Evolutionary conservation across 64 coral and sea anemone genomes (phyloP), one percentile per base, ranked within the genome.

Genomic region (Pocillopora damicornis): DNA sequence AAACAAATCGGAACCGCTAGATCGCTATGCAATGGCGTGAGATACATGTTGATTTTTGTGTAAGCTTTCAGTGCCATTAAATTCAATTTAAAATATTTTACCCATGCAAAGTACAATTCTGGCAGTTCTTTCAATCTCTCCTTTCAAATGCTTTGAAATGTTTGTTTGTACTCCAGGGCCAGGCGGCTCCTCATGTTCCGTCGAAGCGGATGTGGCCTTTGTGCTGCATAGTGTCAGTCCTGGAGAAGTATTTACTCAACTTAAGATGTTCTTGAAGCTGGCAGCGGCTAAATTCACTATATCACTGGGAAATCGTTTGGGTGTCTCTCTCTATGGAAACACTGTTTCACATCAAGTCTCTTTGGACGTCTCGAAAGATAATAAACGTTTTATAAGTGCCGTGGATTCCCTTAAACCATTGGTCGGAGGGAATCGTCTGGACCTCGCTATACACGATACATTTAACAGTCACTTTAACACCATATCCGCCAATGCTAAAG

Each of bases 351-450:
- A 75, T 75, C 26, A 35, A 16, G 36, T 37, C 10, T 13, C 73
- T 75, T 75, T 75, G 35, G 76, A 20, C 34, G 77, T 18, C 13
- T 59, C 77, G 12, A 59, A 79, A 79, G 77, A 79, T 20, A 79
- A 60, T 51, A 79, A 26, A 60, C 56, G 60, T 17, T 60, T 79
- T 17, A 20, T 58, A 60, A 51, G 11, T 14, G 17, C 20, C 18
- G 20, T 79, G 20, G 77, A 79, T 58, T 59, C 56, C 12, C 77
- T 79, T 26, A 1, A 4, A 6, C 5, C 20, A 23, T 61, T 59
- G 11, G 60, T 20, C 10, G 77, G 56, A 61, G 37, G 9, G 23
- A 11, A 60, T 60, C 77, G 77, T 12, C 45, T 79, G 13, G 77
- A 79, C 18, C n/a, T 79, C n/a, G 77, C 77, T 18, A 23, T 79